phyloP scores from a whole-genome alignment of 2,797 vertebrate genomes.

The Pantherophis alleghaniensis region DNA sequence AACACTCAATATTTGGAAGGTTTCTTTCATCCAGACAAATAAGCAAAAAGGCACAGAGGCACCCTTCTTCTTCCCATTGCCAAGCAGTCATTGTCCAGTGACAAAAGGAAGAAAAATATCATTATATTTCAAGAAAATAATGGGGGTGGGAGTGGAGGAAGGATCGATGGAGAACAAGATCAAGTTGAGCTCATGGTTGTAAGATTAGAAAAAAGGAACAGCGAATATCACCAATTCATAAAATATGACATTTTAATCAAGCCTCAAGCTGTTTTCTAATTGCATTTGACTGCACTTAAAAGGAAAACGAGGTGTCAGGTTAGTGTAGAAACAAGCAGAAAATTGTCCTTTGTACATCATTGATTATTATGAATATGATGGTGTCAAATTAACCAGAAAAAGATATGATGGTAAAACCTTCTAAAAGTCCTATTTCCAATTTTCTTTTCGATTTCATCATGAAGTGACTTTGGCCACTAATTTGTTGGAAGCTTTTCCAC shows the following conservation, averaged over 20 bases:
- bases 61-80: neutral
- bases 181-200: conserved; percentile 2
- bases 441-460: conserved; percentile 61
- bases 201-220: conserved; percentile 35
- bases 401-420: conserved; percentile 44
- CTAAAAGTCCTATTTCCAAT: conserved; percentile 52
- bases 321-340: conserved; percentile 50
- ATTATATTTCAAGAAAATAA: neutral
- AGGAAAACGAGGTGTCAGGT: conserved; percentile 48
- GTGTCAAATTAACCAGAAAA: conserved; percentile 54
- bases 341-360: conserved; percentile 50
- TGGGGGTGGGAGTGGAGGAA: neutral
- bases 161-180: conserved; percentile 2
- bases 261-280: conserved; percentile 66
- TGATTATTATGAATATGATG: conserved; percentile 43
- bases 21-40: neutral
- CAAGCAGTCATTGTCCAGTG: neutral
- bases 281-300: conserved; percentile 57
- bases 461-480: conserved; percentile 58
- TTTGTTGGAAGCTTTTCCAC: conserved; percentile 51
- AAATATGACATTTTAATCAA: conserved; percentile 67
- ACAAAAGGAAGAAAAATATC: neutral
- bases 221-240: conserved; percentile 43
- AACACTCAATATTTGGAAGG: conserved; percentile 20
- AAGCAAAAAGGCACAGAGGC: neutral